A percentile compares a stretch with the other conserved stretches of the same genome.
phyloP scores from a whole-genome alignment of 2,113 vertebrate species.

The Hiodon tergisus region DNA sequence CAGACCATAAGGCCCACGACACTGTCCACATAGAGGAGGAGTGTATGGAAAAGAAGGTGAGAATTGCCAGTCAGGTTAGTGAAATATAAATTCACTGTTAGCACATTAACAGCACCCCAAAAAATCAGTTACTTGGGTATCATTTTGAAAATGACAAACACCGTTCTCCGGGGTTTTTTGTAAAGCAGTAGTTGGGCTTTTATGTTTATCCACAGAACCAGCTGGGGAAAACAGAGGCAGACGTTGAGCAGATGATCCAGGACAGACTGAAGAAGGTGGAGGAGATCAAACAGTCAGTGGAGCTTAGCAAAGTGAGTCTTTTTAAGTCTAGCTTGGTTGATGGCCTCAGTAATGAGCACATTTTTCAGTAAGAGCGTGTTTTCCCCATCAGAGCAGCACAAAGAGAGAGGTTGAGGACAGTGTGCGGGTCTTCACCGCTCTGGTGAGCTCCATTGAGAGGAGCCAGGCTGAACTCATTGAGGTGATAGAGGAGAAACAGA shows the following conservation, averaged over 20 bases:
- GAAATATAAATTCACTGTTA: too few relatives aligned
- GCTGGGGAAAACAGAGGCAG: neutral
- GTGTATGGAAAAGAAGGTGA: neutral
- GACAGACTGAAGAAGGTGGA: conserved; percentile 13
- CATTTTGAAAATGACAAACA: too few relatives aligned
- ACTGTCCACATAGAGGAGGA: neutral
- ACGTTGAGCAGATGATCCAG: conserved; percentile 4
- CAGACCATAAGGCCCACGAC: conserved; percentile 11
- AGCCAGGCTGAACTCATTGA: conserved; percentile 55
- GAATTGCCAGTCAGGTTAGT: too few relatives aligned
- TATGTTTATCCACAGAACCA: neutral
- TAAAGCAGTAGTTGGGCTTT: neutral
- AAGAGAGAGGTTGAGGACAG: neutral
- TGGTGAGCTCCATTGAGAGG: conserved; percentile 2
- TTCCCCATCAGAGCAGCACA: neutral
- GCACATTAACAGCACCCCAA: too few relatives aligned
- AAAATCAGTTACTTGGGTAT: too few relatives aligned
- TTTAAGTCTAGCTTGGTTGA: neutral
- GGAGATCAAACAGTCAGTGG: conserved; percentile 13
- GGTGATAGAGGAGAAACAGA: conserved; percentile 60
- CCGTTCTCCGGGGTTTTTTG: too few relatives aligned
- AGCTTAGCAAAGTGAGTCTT: conserved; percentile 12
- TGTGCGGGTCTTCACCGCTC: neutral
- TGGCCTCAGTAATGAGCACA: neutral
- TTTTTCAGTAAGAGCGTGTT: neutral